Evolutionary conservation across 1,140 invertebrate species (phyloP), one percentile per base, ranked within the genome.

Genomic region (Drusus annulatus): DNA sequence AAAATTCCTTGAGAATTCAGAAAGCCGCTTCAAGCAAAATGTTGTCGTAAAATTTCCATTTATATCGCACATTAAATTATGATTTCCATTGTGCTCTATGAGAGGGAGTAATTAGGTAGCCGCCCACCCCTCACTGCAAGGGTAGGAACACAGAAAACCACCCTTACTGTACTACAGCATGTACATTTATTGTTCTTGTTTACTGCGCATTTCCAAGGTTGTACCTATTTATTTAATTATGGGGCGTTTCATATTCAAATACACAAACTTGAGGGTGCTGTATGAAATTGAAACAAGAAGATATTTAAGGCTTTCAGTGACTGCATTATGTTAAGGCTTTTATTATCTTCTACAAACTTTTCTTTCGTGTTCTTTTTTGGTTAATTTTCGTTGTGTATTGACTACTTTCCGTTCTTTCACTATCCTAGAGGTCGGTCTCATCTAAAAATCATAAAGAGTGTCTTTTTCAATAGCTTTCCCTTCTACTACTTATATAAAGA

Each of bases 31-130:
- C 19, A 16, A 62, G 63, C 62, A 68, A 68, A 65, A 78, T 52
- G 21, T 36, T 31, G 69, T 73, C 54, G 60, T 50, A 25, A 80
- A 73, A 80, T 80, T 80, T 73, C 79, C 68, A 80, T 80, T 75
- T 80, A 80, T 76, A 73, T 73, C 79, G 79, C 56, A 54, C 25
- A 73, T 80, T 80, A 80, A 80, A 80, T 75, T 71, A 71, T 73
- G 74, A 80, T 80, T 45, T 80, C 62, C 76, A 80, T 80, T 58
- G 69, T 58, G 56, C 54, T 25, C 71, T 54, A 52, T n/a, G 56
- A 21, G 28, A 13, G 51, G 31, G 19, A 16, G 28, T 76, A 76
- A 76, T 76, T 76, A 76, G 56, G 73, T 76, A 45, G 36, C 8
- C 8, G 73, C 52, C 21, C 31, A 19, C 45, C 73, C 25, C 51